These are phyloP conservation scores for Leucophenga montana DNA, from an alignment of 2,888 invertebrate genomes.

Conservation along the genomic window DNA sequence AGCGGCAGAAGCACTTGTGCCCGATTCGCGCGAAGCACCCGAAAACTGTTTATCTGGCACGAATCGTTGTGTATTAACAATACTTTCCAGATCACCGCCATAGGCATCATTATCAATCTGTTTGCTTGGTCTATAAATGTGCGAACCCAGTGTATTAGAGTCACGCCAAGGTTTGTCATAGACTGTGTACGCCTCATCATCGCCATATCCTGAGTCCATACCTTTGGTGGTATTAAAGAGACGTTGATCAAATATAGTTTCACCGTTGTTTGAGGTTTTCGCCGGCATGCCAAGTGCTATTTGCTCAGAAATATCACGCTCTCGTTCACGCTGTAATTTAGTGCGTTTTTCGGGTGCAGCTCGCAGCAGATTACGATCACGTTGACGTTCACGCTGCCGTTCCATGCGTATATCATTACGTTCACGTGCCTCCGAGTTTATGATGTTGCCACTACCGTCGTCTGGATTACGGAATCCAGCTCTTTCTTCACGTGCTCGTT, in stretches of 20 bases:
- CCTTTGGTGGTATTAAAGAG: constrained; percentile 94
- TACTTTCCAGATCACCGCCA: constrained; percentile 90
- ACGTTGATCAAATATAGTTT: constrained; percentile 94
- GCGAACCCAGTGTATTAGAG: constrained; percentile 86
- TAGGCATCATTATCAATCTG: constrained; percentile 93
- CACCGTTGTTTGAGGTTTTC: constrained; percentile 80
- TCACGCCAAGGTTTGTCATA: constrained; percentile 99
- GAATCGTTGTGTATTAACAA: constrained; percentile 93
- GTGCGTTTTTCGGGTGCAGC: constrained; percentile 96
- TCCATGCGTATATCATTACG: constrained; percentile 91
- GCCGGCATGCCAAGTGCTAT: constrained; percentile 97
- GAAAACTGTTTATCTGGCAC: constrained; percentile 98
- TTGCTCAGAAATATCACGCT: constrained; percentile 98
- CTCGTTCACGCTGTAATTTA: constrained; percentile 90
- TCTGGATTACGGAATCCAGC: constrained; percentile 79
- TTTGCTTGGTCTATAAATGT: constrained; percentile 91
- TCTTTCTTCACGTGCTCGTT: constrained; percentile 94
- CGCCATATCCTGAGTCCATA: constrained; percentile 93
- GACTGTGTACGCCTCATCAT: constrained; percentile 97
- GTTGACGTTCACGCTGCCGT: constrained; percentile 90
- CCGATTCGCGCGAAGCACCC: constrained; percentile 83
- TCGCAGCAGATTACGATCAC: constrained; percentile 93
- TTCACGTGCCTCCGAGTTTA: constrained; percentile 80
- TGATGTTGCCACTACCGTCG: constrained; percentile 69
- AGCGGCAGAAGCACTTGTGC: constrained; percentile 75